These are phyloP conservation scores for Diploptera punctata DNA, from an alignment of 2,888 invertebrate species.

Conservation along the genomic window DNA sequence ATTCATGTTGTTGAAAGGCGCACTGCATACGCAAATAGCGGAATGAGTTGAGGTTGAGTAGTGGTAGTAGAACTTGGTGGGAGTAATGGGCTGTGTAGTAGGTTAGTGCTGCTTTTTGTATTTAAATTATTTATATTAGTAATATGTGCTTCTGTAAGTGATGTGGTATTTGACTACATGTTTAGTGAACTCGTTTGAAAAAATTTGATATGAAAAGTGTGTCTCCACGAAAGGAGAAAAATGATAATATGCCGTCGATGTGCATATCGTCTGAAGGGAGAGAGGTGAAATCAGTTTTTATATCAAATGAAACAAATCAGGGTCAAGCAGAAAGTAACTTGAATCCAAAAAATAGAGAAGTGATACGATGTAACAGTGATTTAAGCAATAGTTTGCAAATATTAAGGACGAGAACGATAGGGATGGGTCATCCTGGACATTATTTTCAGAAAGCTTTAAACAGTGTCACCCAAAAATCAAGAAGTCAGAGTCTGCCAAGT, in stretches of 20 bases:
- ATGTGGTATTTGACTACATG: not conserved
- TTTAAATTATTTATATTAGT: not conserved
- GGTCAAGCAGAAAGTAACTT: constrained; percentile 30
- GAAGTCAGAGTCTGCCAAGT: constrained; percentile 56
- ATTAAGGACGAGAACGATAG: constrained; percentile 38
- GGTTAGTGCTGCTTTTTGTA: not conserved
- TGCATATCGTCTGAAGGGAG: constrained; percentile 32
- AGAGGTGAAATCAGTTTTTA: constrained; percentile 41
- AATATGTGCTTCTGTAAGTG: not conserved
- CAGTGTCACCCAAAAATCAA: constrained; percentile 44
- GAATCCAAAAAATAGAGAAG: constrained; percentile 19
- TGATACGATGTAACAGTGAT: constrained; percentile 47
- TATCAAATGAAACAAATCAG: constrained; percentile 9
- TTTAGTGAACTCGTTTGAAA: not conserved
- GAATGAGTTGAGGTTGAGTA: too few species aligned
- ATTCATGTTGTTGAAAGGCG: too few species aligned
- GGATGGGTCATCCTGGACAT: constrained; percentile 46
- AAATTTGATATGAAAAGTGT: constrained; percentile 40
- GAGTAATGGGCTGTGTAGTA: not conserved
- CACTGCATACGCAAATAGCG: too few species aligned
- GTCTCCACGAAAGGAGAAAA: constrained; percentile 35
- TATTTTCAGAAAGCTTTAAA: constrained; percentile 43
- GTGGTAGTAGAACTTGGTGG: not conserved
- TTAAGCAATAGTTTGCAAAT: constrained; percentile 47
- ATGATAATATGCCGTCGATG: constrained; percentile 40